phyloP scores from a whole-genome alignment of 2,797 vertebrate genomes.

The Mareca penelope region DNA sequence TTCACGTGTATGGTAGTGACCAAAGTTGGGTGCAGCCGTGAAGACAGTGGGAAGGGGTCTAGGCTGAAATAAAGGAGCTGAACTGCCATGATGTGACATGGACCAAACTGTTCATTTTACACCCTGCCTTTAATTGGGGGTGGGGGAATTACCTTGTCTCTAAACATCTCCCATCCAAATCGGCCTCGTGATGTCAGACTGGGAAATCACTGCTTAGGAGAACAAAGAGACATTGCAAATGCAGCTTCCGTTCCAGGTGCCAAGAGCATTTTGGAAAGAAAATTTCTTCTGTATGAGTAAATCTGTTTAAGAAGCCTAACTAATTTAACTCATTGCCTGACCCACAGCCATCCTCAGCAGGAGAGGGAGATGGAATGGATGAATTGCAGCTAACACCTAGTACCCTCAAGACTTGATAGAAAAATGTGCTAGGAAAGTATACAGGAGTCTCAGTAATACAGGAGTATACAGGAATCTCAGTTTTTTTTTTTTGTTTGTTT shows the following conservation, averaged over 20 bases:
- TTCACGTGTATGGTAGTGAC: background rate
- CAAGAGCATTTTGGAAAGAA: background rate
- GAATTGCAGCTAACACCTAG: background rate
- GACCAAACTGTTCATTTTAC: background rate
- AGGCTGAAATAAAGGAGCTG: background rate
- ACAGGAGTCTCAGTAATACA: background rate
- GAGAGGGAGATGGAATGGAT: background rate
- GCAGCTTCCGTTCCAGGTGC: background rate
- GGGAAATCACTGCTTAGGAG: background rate
- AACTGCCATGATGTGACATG: background rate
- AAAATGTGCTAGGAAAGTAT: background rate
- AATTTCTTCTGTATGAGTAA: background rate
- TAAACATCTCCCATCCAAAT: slow-evolving; percentile 33
- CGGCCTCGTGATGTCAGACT: background rate
- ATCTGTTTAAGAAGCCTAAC: background rate
- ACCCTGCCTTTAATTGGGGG: background rate
- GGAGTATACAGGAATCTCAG: background rate
- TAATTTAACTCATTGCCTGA: background rate
- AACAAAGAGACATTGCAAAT: background rate
- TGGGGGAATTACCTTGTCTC: background rate
- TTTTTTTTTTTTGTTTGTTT: no score
- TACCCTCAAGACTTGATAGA: background rate
- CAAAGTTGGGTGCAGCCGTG: background rate
- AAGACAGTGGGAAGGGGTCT: background rate
- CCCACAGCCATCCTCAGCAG: background rate